Conservation (phyloP, 2,113 vertebrate species). For the Eidolon helvum region DNA sequence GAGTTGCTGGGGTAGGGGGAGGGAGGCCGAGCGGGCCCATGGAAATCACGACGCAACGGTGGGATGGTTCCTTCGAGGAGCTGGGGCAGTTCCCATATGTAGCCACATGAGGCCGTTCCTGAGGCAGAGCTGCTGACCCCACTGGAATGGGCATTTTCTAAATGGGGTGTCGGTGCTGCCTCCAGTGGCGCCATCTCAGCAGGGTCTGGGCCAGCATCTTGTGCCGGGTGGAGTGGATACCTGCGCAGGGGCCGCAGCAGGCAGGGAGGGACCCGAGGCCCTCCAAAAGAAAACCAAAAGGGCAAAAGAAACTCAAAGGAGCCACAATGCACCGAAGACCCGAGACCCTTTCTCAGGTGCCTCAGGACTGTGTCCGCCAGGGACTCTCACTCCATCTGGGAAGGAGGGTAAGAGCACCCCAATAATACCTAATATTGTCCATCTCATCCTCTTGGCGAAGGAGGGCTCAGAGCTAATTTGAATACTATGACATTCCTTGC, state of each 20-base stretch:
- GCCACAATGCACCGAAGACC: background rate
- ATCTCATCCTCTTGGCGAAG: background rate
- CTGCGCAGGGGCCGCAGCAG: rapidly evolving
- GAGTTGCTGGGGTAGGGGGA: background rate
- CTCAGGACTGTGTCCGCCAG: background rate
- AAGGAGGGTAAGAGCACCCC: background rate
- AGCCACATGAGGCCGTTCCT: background rate
- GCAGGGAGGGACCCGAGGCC: background rate
- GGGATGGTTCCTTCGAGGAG: no score
- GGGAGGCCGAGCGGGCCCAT: no score
- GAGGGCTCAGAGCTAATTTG: background rate
- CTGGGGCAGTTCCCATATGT: background rate
- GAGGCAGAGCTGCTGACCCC: background rate
- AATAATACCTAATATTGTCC: background rate
- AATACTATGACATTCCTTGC: background rate
- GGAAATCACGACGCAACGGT: rapidly evolving
- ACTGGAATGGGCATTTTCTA: rapidly evolving
- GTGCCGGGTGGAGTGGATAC: rapidly evolving
- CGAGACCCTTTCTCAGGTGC: background rate
- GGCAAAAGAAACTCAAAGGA: background rate
- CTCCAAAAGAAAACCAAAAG: background rate
- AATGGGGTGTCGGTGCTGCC: rapidly evolving
- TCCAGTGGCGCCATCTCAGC: background rate
- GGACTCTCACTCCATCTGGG: background rate
- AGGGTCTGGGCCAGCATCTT: background rate